Evolutionary conservation across 1,140 invertebrate species (phyloP).

Genomic region (Tetramorium simillimum): DNA sequence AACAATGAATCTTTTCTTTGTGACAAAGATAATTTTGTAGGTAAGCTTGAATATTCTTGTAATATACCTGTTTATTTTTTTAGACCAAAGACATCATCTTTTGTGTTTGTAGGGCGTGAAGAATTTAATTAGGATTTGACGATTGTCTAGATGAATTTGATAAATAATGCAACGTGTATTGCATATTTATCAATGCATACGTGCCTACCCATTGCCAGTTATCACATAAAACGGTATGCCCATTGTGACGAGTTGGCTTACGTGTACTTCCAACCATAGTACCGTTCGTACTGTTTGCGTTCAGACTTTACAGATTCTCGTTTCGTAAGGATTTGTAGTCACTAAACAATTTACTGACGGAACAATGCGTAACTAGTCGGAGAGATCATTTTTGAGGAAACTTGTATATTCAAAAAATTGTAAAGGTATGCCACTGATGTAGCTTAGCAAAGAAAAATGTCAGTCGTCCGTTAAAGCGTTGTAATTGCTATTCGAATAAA

Average conservation of each 20-base stretch:
- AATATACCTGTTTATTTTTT: conserved; percentile 57
- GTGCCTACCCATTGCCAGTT: conserved; percentile 50
- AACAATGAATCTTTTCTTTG: conserved; percentile 53
- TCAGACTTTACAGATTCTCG: conserved; percentile 45
- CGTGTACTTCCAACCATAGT: conserved; percentile 49
- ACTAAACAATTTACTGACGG: conserved; percentile 39
- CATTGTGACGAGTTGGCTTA: conserved; percentile 59
- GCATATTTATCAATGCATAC: conserved; percentile 61
- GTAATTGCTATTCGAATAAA: conserved; percentile 80
- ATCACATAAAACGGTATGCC: conserved; percentile 30
- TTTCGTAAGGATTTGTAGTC: conserved; percentile 42
- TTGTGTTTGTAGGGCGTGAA: conserved; percentile 63
- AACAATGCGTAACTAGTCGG: conserved; percentile 62
- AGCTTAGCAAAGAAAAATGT: conserved; percentile 71
- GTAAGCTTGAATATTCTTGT: conserved; percentile 66
- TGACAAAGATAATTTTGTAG: conserved; percentile 57
- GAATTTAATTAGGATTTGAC: conserved; percentile 52
- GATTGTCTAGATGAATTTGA: conserved; percentile 53
- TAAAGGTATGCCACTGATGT: conserved; percentile 64
- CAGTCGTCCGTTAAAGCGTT: conserved; percentile 71
- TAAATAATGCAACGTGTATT: conserved; percentile 52
- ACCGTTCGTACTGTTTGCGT: conserved; percentile 57
- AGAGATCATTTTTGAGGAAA: conserved; percentile 53
- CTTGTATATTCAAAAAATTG: conserved; percentile 57
- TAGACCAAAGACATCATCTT: conserved; percentile 70